These are phyloP conservation scores for Neolamprologus sp. DNA, from an alignment of 2,113 vertebrate species.

Conservation along the genomic window DNA sequence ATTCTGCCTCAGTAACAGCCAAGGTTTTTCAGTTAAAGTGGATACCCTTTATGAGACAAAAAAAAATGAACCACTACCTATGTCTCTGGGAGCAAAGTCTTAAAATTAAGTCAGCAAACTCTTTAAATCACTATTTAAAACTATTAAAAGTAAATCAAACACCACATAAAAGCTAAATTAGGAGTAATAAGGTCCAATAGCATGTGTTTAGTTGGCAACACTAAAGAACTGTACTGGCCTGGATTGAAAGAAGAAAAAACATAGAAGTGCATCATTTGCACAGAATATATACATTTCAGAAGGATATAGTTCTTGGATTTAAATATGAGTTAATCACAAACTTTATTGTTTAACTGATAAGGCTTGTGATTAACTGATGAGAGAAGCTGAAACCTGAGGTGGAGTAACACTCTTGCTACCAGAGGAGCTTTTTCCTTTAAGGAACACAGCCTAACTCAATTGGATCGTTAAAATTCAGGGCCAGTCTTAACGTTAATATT, in stretches of 20 bases:
- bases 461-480: background rate
- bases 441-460: background rate
- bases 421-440: background rate
- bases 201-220: slow-evolving; percentile 5
- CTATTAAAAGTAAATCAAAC: slow-evolving; percentile 16
- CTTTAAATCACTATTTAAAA: background rate
- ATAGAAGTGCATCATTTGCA: background rate
- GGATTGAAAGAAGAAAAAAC: background rate
- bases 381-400: background rate
- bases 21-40: background rate
- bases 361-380: background rate
- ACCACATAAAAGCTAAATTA: slow-evolving; percentile 18
- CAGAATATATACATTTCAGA: background rate
- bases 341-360: background rate
- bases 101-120: background rate
- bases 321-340: background rate
- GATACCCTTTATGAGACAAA: background rate
- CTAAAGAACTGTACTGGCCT: background rate
- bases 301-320: background rate
- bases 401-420: background rate
- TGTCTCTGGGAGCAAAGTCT: background rate
- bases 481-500: background rate
- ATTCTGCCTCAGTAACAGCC: background rate
- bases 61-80: background rate
- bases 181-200: background rate